These are phyloP conservation scores for Microcebus ravelobensis DNA, from an alignment of 2,113 vertebrate species.

Conservation along the genomic window DNA sequence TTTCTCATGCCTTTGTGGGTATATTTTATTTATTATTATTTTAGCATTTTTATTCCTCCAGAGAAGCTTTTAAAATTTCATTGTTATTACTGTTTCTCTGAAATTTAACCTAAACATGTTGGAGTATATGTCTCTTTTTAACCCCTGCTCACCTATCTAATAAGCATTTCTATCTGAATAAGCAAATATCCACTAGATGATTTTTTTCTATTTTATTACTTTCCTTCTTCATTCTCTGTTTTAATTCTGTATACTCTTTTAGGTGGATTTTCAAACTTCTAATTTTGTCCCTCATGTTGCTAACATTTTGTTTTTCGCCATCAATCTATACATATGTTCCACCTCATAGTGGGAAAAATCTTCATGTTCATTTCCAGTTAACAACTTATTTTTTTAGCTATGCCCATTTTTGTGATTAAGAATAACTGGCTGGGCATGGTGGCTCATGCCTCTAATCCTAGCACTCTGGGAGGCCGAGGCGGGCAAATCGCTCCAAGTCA, in stretches of 20 bases:
- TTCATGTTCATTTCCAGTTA: background rate
- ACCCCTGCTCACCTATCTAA: background rate
- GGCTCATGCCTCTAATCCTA: too few species aligned
- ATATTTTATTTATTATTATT: background rate
- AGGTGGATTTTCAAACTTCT: background rate
- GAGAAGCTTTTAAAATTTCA: background rate
- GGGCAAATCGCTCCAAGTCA: too few species aligned
- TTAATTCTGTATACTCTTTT: background rate
- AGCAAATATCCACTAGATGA: background rate
- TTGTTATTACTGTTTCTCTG: background rate
- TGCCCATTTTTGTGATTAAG: background rate
- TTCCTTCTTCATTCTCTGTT: background rate
- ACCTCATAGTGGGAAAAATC: background rate
- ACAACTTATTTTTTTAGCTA: background rate
- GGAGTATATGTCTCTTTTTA: background rate
- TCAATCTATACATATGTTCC: background rate
- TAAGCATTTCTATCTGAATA: background rate
- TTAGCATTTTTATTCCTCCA: background rate
- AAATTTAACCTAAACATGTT: background rate
- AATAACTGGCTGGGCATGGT: background rate
- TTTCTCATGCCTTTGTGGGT: background rate
- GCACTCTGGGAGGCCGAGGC: too few species aligned
- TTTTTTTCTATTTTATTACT: background rate
- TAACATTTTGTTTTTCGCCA: background rate
- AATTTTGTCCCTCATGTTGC: background rate